phyloP scores from a whole-genome alignment of 2,888 invertebrate species.

The Zhuqinia jingwanae region DNA sequence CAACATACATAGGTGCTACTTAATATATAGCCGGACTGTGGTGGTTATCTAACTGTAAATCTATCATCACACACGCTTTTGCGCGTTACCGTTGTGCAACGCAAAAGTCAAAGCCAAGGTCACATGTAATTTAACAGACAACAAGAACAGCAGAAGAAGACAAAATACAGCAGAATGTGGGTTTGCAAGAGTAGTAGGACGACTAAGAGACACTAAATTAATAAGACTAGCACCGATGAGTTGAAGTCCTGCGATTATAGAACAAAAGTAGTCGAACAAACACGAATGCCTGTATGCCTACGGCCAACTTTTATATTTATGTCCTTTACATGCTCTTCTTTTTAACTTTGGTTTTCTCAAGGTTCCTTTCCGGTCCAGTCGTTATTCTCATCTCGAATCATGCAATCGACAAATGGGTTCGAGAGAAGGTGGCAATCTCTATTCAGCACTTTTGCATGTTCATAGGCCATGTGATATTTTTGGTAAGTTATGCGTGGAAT shows the following conservation, averaged over 20 bases:
- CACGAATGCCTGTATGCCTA: too few species aligned
- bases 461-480: conserved; percentile 86
- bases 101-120: conserved; percentile 49
- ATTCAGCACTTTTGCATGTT: conserved; percentile 86
- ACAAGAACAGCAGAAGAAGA: not conserved
- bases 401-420: conserved; percentile 90
- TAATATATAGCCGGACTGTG: too few species aligned
- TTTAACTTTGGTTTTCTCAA: conserved; percentile 79
- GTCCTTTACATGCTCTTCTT: too few species aligned
- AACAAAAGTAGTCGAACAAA: too few species aligned
- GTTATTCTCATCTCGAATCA: conserved; percentile 90
- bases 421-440: conserved; percentile 88
- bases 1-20: too few species aligned
- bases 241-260: too few species aligned
- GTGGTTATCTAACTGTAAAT: not conserved
- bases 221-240: too few species aligned
- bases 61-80: not conserved
- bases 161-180: not conserved
- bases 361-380: conserved; percentile 91
- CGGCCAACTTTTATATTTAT: too few species aligned
- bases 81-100: not conserved
- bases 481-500: conserved; percentile 83
- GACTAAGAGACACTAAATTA: too few species aligned
- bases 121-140: not conserved
- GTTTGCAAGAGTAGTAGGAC: not conserved